phyloP scores from a whole-genome alignment of 2,797 vertebrate species.

The Lutra lutra region DNA sequence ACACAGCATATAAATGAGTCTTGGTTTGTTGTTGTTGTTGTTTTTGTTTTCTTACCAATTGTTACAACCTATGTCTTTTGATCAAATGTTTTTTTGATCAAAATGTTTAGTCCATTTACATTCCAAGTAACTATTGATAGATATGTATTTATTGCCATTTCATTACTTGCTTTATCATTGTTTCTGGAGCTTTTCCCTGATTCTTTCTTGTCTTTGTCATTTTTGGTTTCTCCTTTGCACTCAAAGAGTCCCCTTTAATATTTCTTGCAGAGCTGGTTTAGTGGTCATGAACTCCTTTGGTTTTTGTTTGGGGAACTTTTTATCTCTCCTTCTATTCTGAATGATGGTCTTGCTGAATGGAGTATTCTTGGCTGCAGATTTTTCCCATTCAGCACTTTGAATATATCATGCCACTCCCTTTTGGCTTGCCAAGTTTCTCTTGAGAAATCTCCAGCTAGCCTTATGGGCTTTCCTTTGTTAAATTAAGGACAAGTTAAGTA shows the following conservation, averaged over 20 bases:
- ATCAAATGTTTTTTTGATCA: neutral
- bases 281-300: neutral
- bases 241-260: neutral
- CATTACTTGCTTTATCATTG: neutral
- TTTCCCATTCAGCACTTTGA: neutral
- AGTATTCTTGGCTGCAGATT: neutral
- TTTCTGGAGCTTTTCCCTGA: neutral
- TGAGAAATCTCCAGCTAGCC: neutral
- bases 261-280: neutral
- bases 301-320: neutral
- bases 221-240: neutral
- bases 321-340: neutral
- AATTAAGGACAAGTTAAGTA: neutral
- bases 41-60: neutral
- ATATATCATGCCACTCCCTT: neutral
- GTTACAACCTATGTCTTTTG: neutral
- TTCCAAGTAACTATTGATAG: neutral
- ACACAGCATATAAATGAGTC: neutral
- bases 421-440: neutral
- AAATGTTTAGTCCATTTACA: neutral
- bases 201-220: neutral
- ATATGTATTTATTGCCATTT: neutral
- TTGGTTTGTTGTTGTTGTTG: neutral
- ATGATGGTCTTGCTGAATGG: neutral
- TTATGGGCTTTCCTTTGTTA: neutral